These are phyloP conservation scores for Telenomus remus DNA, from an alignment of 1,140 invertebrate genomes.

Conservation along the genomic window DNA sequence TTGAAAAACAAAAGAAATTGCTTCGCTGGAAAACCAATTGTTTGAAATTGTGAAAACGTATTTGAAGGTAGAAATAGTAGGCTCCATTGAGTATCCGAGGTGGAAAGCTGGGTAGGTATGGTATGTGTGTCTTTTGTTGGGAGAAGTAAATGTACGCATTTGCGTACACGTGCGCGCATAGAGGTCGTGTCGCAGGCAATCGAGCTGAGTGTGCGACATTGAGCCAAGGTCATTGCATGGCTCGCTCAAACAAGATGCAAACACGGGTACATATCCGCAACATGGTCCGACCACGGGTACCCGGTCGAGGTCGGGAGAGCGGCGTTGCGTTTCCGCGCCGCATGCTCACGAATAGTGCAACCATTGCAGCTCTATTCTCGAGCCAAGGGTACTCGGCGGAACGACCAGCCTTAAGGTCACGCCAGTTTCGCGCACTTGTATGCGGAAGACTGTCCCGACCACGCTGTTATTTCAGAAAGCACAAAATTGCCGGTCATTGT, in stretches of 20 bases:
- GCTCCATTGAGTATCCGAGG: no score
- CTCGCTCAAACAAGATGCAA: slow-evolving; percentile 50
- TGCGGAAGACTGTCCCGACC: slow-evolving; percentile 44
- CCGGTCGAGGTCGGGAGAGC: slow-evolving; percentile 38
- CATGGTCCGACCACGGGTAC: slow-evolving; percentile 44
- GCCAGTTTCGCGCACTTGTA: slow-evolving; percentile 42
- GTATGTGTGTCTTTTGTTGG: neutral
- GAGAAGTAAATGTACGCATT: slow-evolving; percentile 27
- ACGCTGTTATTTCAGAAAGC: slow-evolving; percentile 41
- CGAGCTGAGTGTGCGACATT: slow-evolving; percentile 49
- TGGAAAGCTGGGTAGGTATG: neutral
- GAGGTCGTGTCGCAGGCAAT: slow-evolving; percentile 34
- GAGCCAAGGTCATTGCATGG: slow-evolving; percentile 53
- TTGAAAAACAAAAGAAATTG: no score
- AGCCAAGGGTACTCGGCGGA: slow-evolving; percentile 29
- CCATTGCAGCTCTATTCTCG: neutral
- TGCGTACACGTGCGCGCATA: slow-evolving; percentile 42
- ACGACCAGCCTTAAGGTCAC: slow-evolving; percentile 49
- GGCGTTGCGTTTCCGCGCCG: slow-evolving; percentile 43
- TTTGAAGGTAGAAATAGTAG: no score
- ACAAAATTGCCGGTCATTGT: slow-evolving; percentile 48
- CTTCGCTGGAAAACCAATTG: no score
- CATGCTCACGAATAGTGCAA: slow-evolving; percentile 11
- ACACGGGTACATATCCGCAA: slow-evolving; percentile 50
- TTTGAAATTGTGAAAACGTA: no score